Percentiles rank a stretch among this genome's conserved stretches.
Conservation (phyloP, 2,888 invertebrate species). For the Callyntrura guangdongensis region DNA sequence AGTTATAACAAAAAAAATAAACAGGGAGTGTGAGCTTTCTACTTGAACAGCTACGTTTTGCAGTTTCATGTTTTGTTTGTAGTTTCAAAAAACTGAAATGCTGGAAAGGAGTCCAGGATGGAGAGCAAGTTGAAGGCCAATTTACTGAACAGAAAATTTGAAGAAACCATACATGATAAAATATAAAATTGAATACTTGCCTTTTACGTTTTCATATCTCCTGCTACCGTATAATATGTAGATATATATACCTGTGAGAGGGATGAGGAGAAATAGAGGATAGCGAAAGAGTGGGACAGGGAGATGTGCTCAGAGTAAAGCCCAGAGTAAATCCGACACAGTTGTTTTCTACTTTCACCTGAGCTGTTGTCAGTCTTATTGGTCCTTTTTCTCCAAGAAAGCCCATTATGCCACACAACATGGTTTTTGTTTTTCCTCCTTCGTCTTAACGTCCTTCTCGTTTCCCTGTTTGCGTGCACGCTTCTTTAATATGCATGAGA, state of each 20-base stretch:
- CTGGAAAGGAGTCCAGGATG: too few relatives aligned
- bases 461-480: constrained; percentile 11
- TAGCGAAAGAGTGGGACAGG: neutral
- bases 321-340: constrained; percentile 25
- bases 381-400: constrained; percentile 2
- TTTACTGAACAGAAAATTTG: neutral
- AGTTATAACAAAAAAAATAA: constrained; percentile 3
- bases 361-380: constrained; percentile 25
- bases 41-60: too few relatives aligned
- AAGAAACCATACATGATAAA: neutral
- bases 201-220: neutral
- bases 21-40: neutral
- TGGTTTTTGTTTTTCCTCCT: constrained; percentile 3
- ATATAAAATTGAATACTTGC: neutral
- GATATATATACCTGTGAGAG: neutral
- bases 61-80: neutral
- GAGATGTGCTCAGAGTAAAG: neutral
- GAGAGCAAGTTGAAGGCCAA: too few relatives aligned
- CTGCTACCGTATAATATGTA: neutral
- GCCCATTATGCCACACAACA: constrained; percentile 24
- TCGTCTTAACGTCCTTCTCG: constrained; percentile 1
- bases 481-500: constrained; percentile 54
- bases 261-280: neutral
- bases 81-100: neutral
- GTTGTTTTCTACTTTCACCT: constrained; percentile 42